These are phyloP conservation scores for Enteromius fasciolatus DNA, from an alignment of 2,797 vertebrate species.

Conservation along the genomic window DNA sequence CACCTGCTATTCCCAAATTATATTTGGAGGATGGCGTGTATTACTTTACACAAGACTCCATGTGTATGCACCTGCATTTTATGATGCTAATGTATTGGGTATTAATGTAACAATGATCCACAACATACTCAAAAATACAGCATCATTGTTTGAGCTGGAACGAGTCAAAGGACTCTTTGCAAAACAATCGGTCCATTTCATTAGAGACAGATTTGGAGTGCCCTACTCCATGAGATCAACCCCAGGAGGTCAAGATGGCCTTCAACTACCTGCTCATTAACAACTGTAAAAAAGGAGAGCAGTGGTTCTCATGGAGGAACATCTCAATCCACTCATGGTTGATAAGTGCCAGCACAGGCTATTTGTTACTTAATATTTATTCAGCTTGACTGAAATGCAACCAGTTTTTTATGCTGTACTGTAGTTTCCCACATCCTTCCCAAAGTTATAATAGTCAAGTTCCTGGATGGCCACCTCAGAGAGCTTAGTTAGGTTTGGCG, in stretches of 20 bases:
- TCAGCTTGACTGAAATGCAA: conserved; percentile 21
- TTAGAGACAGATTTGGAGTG: conserved; percentile 47
- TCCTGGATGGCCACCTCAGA: conserved; percentile 83
- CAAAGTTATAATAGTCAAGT: conserved; percentile 92
- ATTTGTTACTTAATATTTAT: conserved; percentile 49
- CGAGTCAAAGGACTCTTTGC: conserved; percentile 53
- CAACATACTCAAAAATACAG: conserved; percentile 65
- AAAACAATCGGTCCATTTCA: conserved; percentile 49
- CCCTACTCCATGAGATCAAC: conserved; percentile 50
- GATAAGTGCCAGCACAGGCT: conserved; percentile 39
- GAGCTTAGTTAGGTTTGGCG: conserved; percentile 84
- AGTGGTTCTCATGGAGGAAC: conserved; percentile 43
- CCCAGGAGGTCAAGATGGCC: conserved; percentile 54
- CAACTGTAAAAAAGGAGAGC: conserved; percentile 52
- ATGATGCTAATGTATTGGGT: conserved; percentile 26
- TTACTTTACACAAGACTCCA: conserved; percentile 23
- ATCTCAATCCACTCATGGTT: conserved; percentile 38
- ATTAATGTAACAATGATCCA: conserved; percentile 58
- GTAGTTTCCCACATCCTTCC: conserved; percentile 81
- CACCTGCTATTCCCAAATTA: conserved; percentile 15
- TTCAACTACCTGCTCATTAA: conserved; percentile 60
- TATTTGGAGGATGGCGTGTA: not conserved
- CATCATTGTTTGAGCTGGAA: conserved; percentile 59
- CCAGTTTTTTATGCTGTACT: conserved; percentile 70
- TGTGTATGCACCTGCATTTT: conserved; percentile 25